phyloP scores from a whole-genome alignment of 2,888 invertebrate genomes.

The Leptura quadrifasciata region DNA sequence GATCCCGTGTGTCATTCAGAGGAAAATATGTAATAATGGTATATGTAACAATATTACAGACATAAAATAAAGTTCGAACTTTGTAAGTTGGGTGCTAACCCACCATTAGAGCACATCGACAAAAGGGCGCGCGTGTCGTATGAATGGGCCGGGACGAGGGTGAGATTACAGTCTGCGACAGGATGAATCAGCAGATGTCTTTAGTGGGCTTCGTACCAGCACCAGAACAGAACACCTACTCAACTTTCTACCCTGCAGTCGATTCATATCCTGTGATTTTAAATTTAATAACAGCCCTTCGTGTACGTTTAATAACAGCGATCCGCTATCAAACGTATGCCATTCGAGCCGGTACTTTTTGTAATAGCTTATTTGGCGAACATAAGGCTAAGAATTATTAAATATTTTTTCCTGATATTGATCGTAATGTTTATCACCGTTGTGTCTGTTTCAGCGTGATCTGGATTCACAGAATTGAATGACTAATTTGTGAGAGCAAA shows the following conservation, averaged over 20 bases:
- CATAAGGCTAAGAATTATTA: not conserved
- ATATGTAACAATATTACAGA: slow-evolving; percentile 62
- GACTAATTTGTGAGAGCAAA: no score
- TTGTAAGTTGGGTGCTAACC: slow-evolving; percentile 64
- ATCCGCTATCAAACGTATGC: slow-evolving; percentile 32
- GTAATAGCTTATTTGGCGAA: slow-evolving; percentile 21
- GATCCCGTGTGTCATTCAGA: slow-evolving; percentile 48
- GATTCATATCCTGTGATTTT: slow-evolving; percentile 55
- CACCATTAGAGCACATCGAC: slow-evolving; percentile 63
- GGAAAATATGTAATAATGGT: slow-evolving; percentile 58
- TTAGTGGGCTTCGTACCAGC: slow-evolving; percentile 52
- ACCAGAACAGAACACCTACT: slow-evolving; percentile 44
- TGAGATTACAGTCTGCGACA: slow-evolving; percentile 57
- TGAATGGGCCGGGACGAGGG: slow-evolving; percentile 59
- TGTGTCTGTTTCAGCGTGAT: not conserved
- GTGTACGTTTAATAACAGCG: slow-evolving; percentile 35
- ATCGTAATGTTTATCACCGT: not conserved
- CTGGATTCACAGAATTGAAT: not conserved
- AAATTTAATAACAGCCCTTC: slow-evolving; percentile 51
- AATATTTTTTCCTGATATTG: not conserved
- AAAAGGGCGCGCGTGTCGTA: slow-evolving; percentile 65
- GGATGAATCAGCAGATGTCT: slow-evolving; percentile 67
- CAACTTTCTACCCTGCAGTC: slow-evolving; percentile 46
- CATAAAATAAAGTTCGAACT: slow-evolving; percentile 61
- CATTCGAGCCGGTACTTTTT: slow-evolving; percentile 1